A percentile compares a stretch with the other conserved stretches of the same genome.
Evolutionary conservation across 2,888 invertebrate species (phyloP).

Genomic region (Dryomyza anilis): DNA sequence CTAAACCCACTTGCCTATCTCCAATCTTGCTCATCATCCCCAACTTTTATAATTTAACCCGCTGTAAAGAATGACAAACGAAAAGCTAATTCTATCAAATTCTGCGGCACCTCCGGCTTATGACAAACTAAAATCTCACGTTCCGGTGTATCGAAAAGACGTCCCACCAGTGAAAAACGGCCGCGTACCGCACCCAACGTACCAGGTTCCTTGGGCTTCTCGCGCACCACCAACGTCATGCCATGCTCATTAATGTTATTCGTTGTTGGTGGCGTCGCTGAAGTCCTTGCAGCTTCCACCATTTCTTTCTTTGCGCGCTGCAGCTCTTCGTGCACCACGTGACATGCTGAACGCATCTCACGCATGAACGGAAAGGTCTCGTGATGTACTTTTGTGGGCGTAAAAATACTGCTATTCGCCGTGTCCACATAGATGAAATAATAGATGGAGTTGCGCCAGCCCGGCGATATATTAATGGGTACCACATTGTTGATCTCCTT

Average conservation of each 20-base stretch:
- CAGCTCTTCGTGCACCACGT: slow-evolving; percentile 74
- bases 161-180: slow-evolving; percentile 63
- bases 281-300: slow-evolving; percentile 27
- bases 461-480: slow-evolving; percentile 55
- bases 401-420: slow-evolving; percentile 46
- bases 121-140: slow-evolving; percentile 88
- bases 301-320: slow-evolving; percentile 63
- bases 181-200: slow-evolving; percentile 56
- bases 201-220: slow-evolving; percentile 60
- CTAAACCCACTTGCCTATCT: neutral
- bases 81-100: slow-evolving; percentile 87
- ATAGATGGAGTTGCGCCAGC: slow-evolving; percentile 52
- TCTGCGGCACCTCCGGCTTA: slow-evolving; percentile 84
- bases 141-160: slow-evolving; percentile 77
- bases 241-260: slow-evolving; percentile 76
- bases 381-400: slow-evolving; percentile 49
- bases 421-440: slow-evolving; percentile 52
- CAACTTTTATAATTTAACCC: too few species aligned
- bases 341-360: slow-evolving; percentile 74
- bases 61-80: slow-evolving; percentile 66
- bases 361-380: slow-evolving; percentile 66
- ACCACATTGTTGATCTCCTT: slow-evolving; percentile 67
- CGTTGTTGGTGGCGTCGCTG: neutral
- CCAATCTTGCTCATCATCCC: too few species aligned
- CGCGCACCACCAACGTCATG: slow-evolving; percentile 68